Conservation (phyloP, 2,797 vertebrate species). For the Phyllotis vaccarum region DNA sequence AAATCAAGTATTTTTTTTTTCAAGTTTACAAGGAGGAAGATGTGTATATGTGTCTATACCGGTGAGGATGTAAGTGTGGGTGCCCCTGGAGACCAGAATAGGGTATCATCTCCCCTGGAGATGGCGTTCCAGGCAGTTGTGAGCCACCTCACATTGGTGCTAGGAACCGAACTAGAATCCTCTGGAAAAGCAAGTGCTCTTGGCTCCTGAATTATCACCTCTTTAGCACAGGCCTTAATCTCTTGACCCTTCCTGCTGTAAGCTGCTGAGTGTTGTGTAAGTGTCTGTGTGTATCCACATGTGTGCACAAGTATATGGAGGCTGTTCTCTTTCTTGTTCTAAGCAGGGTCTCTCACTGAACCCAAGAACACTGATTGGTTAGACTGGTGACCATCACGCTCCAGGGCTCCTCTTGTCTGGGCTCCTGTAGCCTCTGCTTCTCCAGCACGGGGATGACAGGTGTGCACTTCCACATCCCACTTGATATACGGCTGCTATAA, state of each 20-base stretch:
- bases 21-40: slow-evolving; percentile 18
- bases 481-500: neutral
- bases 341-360: neutral
- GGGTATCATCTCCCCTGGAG: neutral
- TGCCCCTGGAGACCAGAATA: neutral
- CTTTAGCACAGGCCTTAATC: no score
- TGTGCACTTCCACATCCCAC: neutral
- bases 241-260: no score
- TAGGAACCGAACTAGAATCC: neutral
- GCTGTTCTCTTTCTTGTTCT: neutral
- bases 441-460: neutral
- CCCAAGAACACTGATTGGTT: neutral
- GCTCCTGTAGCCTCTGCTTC: neutral
- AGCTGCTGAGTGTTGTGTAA: no score
- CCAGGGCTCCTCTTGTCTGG: no score
- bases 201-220: no score
- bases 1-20: neutral
- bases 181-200: neutral
- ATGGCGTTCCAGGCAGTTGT: neutral
- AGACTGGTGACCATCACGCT: neutral
- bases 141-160: neutral
- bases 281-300: neutral
- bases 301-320: neutral
- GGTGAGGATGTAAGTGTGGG: neutral
- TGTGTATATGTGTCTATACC: neutral